Evolutionary conservation across 2,113 vertebrate species (phyloP).

Genomic region (Sminthopsis crassicaudata): DNA sequence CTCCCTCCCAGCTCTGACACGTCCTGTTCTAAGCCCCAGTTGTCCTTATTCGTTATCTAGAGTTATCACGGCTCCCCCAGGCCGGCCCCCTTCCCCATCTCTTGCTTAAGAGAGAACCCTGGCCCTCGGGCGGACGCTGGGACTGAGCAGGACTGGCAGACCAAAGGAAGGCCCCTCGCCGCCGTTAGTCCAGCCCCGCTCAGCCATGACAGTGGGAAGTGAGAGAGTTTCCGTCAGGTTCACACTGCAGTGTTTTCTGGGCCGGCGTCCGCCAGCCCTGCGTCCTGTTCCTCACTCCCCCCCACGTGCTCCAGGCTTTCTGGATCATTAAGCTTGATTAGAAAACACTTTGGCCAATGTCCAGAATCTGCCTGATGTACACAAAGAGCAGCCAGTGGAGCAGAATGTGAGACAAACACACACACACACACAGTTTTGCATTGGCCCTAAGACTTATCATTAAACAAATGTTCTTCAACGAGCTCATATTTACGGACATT

Average conservation of each 20-base stretch:
- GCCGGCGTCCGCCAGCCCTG: neutral
- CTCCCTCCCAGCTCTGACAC: too few relatives aligned
- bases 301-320: neutral
- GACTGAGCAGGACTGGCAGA: neutral
- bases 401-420: neutral
- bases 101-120: neutral
- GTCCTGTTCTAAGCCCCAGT: too few relatives aligned
- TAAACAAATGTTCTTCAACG: neutral
- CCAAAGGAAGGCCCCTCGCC: neutral
- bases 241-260: neutral
- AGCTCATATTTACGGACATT: neutral
- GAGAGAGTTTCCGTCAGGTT: too few relatives aligned
- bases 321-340: neutral
- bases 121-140: too few relatives aligned
- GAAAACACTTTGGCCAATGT: neutral
- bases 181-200: neutral
- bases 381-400: neutral
- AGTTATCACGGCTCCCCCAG: neutral
- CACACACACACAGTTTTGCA: neutral
- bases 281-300: neutral
- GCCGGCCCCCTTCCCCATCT: neutral
- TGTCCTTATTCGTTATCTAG: neutral
- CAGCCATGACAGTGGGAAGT: neutral
- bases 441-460: neutral
- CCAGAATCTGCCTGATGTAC: neutral